phyloP scores from a whole-genome alignment of 2,797 vertebrate species.

The Rhinoraja longicauda region DNA sequence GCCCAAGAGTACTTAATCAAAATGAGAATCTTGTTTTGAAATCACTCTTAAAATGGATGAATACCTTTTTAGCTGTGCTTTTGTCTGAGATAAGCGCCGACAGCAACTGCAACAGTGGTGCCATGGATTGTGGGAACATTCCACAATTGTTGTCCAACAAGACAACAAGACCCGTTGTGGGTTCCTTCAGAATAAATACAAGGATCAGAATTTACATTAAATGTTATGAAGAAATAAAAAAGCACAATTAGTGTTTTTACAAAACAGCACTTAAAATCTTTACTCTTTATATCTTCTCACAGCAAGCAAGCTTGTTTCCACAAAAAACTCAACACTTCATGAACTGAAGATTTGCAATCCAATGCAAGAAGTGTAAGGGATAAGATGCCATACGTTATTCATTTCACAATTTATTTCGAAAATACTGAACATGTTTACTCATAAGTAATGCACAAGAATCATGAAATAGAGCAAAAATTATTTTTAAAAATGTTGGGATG shows the following conservation, averaged over 20 bases:
- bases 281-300: too few relatives aligned
- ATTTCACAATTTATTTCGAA: not conserved
- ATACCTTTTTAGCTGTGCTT: conserved; percentile 88
- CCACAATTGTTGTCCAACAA: conserved; percentile 89
- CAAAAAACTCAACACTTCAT: not conserved
- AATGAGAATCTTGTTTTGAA: not conserved
- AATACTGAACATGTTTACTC: not conserved
- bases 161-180: conserved; percentile 83
- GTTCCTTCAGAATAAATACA: conserved; percentile 65
- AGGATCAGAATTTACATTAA: not conserved
- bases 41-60: not conserved
- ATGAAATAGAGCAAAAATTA: not conserved
- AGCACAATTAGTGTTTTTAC: not conserved
- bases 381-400: not conserved
- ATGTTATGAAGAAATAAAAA: not conserved
- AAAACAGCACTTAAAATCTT: not conserved
- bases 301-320: not conserved
- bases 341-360: not conserved
- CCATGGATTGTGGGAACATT: conserved; percentile 85
- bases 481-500: too few relatives aligned
- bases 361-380: not conserved
- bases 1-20: not conserved
- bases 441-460: not conserved
- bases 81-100: conserved; percentile 88
- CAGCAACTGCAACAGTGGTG: conserved; percentile 83